Conservation (phyloP, 2,888 invertebrate species). For the Cerceris rybyensis region DNA sequence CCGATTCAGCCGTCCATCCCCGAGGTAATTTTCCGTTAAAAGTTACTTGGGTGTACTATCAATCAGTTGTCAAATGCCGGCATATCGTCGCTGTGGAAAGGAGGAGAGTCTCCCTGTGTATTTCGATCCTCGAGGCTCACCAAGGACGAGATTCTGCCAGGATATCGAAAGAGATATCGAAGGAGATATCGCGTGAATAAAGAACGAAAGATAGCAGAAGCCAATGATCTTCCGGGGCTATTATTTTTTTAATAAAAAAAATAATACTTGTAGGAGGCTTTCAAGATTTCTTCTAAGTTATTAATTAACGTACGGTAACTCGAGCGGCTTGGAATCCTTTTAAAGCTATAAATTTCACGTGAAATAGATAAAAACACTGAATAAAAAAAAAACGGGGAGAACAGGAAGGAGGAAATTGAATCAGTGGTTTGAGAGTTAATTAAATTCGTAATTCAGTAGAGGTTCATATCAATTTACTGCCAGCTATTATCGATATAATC, state of each 20-base stretch:
- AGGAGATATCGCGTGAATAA: neutral
- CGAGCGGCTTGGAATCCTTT: no score
- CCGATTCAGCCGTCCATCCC: constrained; percentile 12
- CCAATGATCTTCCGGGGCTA: neutral
- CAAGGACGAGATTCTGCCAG: neutral
- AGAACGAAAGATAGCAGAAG: neutral
- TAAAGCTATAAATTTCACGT: no score
- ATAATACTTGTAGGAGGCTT: no score
- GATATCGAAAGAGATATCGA: constrained; percentile 16
- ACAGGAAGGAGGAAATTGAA: no score
- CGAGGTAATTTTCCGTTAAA: constrained; percentile 37
- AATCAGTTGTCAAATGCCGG: constrained; percentile 33
- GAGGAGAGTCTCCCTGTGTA: constrained; percentile 7
- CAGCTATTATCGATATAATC: no score
- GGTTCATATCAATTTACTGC: no score
- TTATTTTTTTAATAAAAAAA: neutral
- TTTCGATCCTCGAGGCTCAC: neutral
- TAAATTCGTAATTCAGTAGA: no score
- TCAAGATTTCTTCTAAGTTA: no score
- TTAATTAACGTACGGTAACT: no score
- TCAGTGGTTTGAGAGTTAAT: no score
- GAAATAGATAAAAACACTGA: no score
- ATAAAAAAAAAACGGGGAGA: no score
- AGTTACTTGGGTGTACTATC: constrained; percentile 27
- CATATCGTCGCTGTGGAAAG: constrained; percentile 13